Conservation (phyloP, 2,797 vertebrate genomes). For the Sebastes nivosus region DNA sequence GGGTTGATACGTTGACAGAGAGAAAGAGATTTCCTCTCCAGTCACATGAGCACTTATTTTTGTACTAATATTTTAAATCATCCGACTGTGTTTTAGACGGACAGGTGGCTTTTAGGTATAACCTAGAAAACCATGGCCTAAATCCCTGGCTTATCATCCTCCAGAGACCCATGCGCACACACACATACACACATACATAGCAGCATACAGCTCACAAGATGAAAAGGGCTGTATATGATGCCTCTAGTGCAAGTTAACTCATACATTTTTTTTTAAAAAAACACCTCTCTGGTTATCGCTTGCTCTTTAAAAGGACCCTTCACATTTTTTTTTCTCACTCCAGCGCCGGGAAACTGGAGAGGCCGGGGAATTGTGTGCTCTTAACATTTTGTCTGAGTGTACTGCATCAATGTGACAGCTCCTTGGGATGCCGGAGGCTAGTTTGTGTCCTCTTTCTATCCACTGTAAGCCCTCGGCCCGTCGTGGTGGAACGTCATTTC, state of each 20-base stretch:
- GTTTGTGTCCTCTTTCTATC: conserved; percentile 53
- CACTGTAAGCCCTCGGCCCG: conserved; percentile 15
- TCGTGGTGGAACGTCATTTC: conserved; percentile 13
- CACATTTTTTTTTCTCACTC: conserved; percentile 25
- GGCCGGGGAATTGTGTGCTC: conserved; percentile 39
- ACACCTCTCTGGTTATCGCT: conserved; percentile 21
- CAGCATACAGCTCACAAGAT: conserved; percentile 23
- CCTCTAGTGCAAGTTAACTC: conserved; percentile 44
- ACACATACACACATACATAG: background rate
- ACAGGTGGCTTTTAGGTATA: conserved; percentile 75
- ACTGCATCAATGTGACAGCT: conserved; percentile 70
- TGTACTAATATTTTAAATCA: conserved; percentile 59
- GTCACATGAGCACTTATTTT: conserved; percentile 51
- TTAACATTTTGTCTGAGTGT: conserved; percentile 63
- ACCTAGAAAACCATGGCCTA: conserved; percentile 68
- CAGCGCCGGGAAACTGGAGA: conserved; percentile 29
- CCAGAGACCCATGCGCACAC: conserved; percentile 8
- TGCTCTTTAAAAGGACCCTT: conserved; percentile 27
- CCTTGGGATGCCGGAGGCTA: conserved; percentile 57
- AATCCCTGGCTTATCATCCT: conserved; percentile 65
- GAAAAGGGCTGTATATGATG: conserved; percentile 47
- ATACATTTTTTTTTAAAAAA: background rate
- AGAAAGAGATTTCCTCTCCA: conserved; percentile 23
- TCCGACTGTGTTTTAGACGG: conserved; percentile 47
- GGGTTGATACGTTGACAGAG: background rate